A percentile compares a stretch with the other conserved stretches of the same genome.
These are phyloP conservation scores for Drosophila persimilis DNA, from an alignment of 1,140 invertebrate species.

Conservation along the genomic window DNA sequence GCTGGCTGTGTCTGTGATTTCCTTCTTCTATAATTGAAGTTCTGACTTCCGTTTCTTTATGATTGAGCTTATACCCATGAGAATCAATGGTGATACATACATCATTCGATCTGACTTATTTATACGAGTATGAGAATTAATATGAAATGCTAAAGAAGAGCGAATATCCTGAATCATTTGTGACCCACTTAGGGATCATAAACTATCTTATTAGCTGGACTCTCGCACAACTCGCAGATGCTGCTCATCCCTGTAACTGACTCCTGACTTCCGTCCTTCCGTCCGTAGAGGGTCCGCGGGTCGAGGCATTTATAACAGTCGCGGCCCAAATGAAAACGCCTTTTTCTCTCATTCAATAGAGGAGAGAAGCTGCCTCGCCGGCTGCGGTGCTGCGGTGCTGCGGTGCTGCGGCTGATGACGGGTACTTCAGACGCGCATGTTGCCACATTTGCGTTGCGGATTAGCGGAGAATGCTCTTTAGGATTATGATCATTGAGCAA, in stretches of 20 bases:
- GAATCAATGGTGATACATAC: slow-evolving; percentile 11
- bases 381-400: no score
- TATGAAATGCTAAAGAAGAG: neutral
- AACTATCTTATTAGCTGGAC: slow-evolving; percentile 60
- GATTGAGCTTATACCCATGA: slow-evolving; percentile 2
- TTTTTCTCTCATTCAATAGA: neutral
- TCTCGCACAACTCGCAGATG: slow-evolving; percentile 10
- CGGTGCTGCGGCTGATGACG: slow-evolving; percentile 15
- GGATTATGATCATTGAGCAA: slow-evolving; percentile 83
- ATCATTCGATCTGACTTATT: neutral
- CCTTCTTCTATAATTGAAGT: neutral
- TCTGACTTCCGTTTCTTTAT: neutral
- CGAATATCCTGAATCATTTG: slow-evolving; percentile 46
- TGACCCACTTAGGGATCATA: slow-evolving; percentile 68
- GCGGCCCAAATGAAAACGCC: slow-evolving; percentile 31
- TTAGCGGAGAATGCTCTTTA: slow-evolving; percentile 74
- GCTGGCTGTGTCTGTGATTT: neutral
- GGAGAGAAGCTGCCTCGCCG: neutral
- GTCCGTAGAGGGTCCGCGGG: neutral
- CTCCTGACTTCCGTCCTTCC: slow-evolving; percentile 19
- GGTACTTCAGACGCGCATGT: slow-evolving; percentile 80
- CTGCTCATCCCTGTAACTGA: slow-evolving; percentile 12
- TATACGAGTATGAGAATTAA: neutral
- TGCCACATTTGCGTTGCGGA: slow-evolving; percentile 82
- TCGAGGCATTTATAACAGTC: slow-evolving; percentile 37